Evolutionary conservation across 2,113 vertebrate species (phyloP), one percentile per base, ranked within the genome.

Genomic region (Prunella himalayana): DNA sequence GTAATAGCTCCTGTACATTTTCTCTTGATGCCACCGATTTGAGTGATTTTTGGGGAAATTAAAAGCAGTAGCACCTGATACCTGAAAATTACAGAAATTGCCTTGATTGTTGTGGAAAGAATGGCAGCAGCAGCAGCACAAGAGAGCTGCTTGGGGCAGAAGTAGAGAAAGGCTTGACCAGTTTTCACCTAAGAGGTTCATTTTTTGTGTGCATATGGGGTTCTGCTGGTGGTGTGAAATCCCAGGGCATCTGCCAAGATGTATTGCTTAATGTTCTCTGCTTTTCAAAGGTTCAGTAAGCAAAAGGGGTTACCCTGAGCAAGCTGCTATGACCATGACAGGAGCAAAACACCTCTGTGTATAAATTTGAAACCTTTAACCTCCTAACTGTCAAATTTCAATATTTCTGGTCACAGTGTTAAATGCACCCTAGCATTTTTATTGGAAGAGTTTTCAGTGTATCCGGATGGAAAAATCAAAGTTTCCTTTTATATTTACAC

Each of bases 351-450:
- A 98, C 97, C 97, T 98, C 77, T 42, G 96, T 97, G 96, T 97
- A 98, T 98, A 97, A 98, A 97, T 98, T 94, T 97, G 96, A 96
- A 97, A 98, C 97, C 97, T 98, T 97, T 98, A 96, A 97, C 96
- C 96, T 94, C 89, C 93, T 64, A 94, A 97, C 98, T 97, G 97
- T 98, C 97, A 97, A 97, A 98, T 98, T 98, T 98, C 97, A 97
- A 97, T 98, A 98, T 97, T 98, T 97, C 96, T 97, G 97, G 97
- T 98, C 97, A 97, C 94, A 75, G 82, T 98, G 97, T 98, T 98
- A 98, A 98, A 97, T 97, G 95, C 84, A 92, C 81, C 92, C 92
- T 87, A 96, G 82, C 95, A 97, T 94, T 95, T 92, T 96, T 96
- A 96, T 97, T 96, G 96, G 68, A 97, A 89, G 94, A 95, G 78